Percentiles rank a stretch among this genome's conserved stretches.
phyloP scores from a whole-genome alignment of 2,888 invertebrate species.

The Tridacna crocea region DNA sequence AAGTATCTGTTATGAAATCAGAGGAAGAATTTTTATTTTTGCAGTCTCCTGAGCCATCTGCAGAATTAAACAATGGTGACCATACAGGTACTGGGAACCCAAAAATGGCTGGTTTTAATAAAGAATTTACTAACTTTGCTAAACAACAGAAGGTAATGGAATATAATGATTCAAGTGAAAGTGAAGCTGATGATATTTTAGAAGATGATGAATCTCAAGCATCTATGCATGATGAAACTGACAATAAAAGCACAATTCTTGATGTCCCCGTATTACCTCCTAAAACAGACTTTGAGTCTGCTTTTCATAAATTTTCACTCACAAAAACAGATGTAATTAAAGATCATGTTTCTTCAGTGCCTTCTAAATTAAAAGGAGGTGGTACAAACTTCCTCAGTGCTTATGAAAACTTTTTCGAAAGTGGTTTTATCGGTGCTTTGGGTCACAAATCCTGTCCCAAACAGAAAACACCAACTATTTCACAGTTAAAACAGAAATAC shows the following conservation, averaged over 20 bases:
- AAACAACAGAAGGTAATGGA: not conserved
- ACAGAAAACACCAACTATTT: too few species aligned
- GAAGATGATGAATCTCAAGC: not conserved
- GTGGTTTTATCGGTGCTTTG: not conserved
- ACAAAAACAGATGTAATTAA: not conserved
- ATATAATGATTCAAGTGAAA: constrained; percentile 4
- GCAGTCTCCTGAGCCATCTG: not conserved
- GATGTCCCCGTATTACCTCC: constrained; percentile 28
- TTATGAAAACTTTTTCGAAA: constrained; percentile 16
- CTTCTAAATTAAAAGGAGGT: not conserved
- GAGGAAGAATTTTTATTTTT: constrained; percentile 48
- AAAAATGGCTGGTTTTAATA: constrained; percentile 25
- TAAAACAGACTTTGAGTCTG: constrained; percentile 20
- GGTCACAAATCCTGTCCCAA: too few species aligned
- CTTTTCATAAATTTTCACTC: constrained; percentile 32
- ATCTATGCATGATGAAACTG: not conserved
- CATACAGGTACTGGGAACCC: not conserved
- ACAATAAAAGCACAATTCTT: not conserved
- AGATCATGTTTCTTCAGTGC: not conserved
- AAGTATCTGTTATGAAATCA: constrained; percentile 26
- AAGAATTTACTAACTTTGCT: constrained; percentile 44
- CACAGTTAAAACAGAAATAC: not conserved
- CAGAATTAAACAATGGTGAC: not conserved
- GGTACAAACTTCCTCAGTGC: constrained; percentile 5
- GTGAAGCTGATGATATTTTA: not conserved